Evolutionary conservation across 2,888 invertebrate genomes (phyloP).

Genomic region (Drosophila subquinaria): DNA sequence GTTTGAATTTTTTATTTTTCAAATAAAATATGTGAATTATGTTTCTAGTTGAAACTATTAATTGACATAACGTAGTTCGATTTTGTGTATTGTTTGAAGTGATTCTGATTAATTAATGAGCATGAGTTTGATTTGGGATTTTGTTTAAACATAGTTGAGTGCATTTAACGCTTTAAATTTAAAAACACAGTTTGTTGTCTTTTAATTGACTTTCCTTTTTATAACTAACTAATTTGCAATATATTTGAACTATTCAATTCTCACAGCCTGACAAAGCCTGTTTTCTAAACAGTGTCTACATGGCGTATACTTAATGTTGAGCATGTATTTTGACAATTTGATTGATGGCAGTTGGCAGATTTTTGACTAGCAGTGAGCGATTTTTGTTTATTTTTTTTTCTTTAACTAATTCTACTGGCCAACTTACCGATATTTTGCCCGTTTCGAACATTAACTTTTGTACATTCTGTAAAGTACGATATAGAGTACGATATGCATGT

Average conservation of each 20-base stretch:
- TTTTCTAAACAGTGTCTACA: slow-evolving; percentile 21
- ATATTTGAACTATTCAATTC: neutral
- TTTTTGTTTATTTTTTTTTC: slow-evolving; percentile 2
- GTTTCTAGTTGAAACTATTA: neutral
- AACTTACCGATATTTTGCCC: slow-evolving; percentile 84
- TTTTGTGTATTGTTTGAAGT: neutral
- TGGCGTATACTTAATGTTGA: slow-evolving; percentile 40
- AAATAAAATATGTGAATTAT: neutral
- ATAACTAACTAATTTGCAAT: neutral
- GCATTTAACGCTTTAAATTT: slow-evolving; percentile 78
- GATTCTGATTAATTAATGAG: slow-evolving; percentile 40
- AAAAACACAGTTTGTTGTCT: neutral
- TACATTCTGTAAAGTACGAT: slow-evolving; percentile 82
- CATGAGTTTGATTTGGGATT: slow-evolving; percentile 51
- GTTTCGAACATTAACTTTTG: slow-evolving; percentile 85
- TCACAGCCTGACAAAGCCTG: slow-evolving; percentile 30
- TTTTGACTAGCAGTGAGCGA: slow-evolving; percentile 34
- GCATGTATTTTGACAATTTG: slow-evolving; percentile 30
- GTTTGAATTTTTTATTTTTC: too few species aligned
- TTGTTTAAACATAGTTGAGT: slow-evolving; percentile 43
- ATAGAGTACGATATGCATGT: slow-evolving; percentile 59
- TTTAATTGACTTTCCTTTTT: neutral
- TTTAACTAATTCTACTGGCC: slow-evolving; percentile 32
- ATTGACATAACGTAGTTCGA: neutral
- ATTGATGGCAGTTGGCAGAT: slow-evolving; percentile 13